These are phyloP conservation scores for Ashinkailepas kermadecensis DNA, from an alignment of 2,888 invertebrate genomes.

Conservation along the genomic window DNA sequence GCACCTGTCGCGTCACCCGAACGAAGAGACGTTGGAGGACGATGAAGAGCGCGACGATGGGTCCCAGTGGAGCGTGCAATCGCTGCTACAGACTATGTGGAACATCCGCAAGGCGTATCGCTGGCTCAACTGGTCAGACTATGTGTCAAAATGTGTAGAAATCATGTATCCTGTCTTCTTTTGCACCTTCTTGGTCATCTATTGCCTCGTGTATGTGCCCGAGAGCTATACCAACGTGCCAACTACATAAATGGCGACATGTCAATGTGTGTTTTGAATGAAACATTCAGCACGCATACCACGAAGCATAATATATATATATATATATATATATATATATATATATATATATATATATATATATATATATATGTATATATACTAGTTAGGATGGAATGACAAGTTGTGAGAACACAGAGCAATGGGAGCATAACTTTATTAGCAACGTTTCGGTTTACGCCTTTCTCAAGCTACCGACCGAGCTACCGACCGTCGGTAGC, in stretches of 20 bases:
- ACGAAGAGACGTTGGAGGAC: background rate
- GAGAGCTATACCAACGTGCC: background rate
- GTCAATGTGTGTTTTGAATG: too few relatives aligned
- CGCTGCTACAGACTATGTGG: slow-evolving; percentile 6
- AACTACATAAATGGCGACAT: background rate
- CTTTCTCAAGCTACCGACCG: too few relatives aligned
- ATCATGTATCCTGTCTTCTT: slow-evolving; percentile 13
- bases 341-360: too few relatives aligned
- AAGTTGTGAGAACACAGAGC: too few relatives aligned
- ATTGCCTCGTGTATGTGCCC: background rate
- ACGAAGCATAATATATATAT: too few relatives aligned
- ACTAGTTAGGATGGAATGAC: too few relatives aligned
- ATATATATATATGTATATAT: too few relatives aligned
- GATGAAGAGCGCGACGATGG: background rate
- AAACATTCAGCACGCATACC: too few relatives aligned
- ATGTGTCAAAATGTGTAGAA: background rate
- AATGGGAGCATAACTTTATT: too few relatives aligned
- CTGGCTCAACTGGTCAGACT: background rate
- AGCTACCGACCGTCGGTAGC: too few relatives aligned
- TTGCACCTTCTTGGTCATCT: background rate
- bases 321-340: too few relatives aligned
- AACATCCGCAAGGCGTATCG: slow-evolving; percentile 16
- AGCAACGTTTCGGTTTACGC: too few relatives aligned
- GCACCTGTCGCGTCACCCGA: background rate
- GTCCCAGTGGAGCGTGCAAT: background rate